Evolutionary conservation across 1,140 invertebrate genomes (phyloP).

Genomic region (Protaetia brevitarsis): DNA sequence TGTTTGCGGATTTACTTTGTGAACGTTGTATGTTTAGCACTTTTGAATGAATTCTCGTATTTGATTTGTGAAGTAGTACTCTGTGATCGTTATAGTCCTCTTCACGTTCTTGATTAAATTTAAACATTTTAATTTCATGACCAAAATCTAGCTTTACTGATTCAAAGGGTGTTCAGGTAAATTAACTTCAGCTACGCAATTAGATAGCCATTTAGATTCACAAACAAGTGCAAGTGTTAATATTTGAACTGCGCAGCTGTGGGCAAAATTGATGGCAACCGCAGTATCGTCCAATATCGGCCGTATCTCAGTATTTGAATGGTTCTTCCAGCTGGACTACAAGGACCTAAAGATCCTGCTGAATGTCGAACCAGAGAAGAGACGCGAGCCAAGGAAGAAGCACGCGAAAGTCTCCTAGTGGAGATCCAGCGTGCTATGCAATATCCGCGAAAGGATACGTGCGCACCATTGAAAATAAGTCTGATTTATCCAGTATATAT

Average conservation of each 20-base stretch:
- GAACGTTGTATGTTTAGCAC: no score
- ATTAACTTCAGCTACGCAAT: no score
- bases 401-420: constrained; percentile 59
- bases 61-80: no score
- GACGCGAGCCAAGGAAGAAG: constrained; percentile 56
- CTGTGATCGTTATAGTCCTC: no score
- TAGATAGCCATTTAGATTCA: neutral
- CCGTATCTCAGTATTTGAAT: constrained; percentile 44
- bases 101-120: no score
- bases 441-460: constrained; percentile 19
- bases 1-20: no score
- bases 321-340: constrained; percentile 50
- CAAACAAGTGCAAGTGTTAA: constrained; percentile 27
- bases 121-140: no score
- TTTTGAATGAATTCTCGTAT: no score
- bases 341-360: constrained; percentile 58
- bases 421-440: constrained; percentile 27
- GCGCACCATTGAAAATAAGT: constrained; percentile 23
- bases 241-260: constrained; percentile 37
- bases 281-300: constrained; percentile 43
- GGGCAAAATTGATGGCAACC: constrained; percentile 43
- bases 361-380: constrained; percentile 37
- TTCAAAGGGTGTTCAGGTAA: no score
- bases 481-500: constrained; percentile 20
- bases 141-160: no score